These are phyloP conservation scores for Peromyscus polionotus DNA, from an alignment of 2,113 vertebrate species.

Conservation along the genomic window DNA sequence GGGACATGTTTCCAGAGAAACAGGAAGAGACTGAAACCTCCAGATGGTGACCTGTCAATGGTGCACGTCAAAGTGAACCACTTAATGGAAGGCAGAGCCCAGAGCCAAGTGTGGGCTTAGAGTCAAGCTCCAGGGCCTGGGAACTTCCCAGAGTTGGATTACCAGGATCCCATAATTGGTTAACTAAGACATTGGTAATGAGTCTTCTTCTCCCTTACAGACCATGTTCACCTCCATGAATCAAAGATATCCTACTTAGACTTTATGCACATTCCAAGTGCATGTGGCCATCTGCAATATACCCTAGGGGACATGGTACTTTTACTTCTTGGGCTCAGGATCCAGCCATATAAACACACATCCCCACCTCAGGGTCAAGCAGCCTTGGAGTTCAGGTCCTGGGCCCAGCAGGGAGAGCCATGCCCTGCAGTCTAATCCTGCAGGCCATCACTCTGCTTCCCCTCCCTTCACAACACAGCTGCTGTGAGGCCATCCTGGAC, in stretches of 20 bases:
- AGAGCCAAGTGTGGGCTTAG: not conserved
- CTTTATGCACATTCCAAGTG: not conserved
- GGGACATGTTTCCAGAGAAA: too few relatives aligned
- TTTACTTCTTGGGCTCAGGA: not conserved
- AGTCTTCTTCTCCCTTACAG: fast-evolving
- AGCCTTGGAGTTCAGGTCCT: too few relatives aligned
- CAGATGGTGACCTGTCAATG: too few relatives aligned
- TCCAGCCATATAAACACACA: fast-evolving
- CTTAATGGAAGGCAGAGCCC: not conserved
- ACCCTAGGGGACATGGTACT: fast-evolving
- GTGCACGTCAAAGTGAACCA: fast-evolving
- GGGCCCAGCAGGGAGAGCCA: not conserved
- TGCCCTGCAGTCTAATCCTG: fast-evolving
- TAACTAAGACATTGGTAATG: not conserved
- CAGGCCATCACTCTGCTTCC: not conserved
- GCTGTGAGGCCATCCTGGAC: too few relatives aligned
- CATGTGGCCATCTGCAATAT: not conserved
- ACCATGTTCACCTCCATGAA: not conserved
- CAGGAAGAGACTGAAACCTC: not conserved
- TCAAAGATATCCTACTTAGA: not conserved
- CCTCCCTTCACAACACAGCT: too few relatives aligned
- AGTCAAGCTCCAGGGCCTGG: too few relatives aligned
- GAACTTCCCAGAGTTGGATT: fast-evolving
- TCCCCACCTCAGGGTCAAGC: not conserved
- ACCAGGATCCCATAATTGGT: not conserved